Evolutionary conservation across 2,797 vertebrate genomes (phyloP), one percentile per base, ranked within the genome.

Genomic region (Sebastes taczanowskii): DNA sequence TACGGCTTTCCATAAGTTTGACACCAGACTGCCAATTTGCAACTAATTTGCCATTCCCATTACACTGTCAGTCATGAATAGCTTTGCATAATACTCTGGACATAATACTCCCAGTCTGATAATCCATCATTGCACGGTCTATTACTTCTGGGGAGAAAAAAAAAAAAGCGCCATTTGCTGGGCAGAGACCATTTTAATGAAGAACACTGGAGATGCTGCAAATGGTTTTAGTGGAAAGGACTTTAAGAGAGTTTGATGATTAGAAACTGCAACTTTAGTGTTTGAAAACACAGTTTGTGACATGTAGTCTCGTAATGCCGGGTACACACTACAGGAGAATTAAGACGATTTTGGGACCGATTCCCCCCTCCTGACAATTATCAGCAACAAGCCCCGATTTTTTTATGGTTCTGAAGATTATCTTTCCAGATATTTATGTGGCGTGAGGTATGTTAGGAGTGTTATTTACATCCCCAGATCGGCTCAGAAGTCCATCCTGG

Each of bases 61-160:
- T 72, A 78, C 18, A 32, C 23, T 66, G 79, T 80, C 79, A 78
- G 69, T 84, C 75, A 71, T 13, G 7, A 78, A 77, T 35, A 73
- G 63, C 73, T 81, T 81, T 81, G 83, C 79, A 85, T 86, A 81
- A 86, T 74, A 72, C 72, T 71, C 64, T 67, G 69, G 63, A 78
- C 60, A 80, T 71, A 81, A 74, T 60, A 70, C 65, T 69, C 53
- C 7, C 46, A 35, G 55, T 80, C 34, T 81, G 78, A 77, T 80
- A 82, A 84, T 87, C 86, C 79, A 71, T 91, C 83, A 88, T 65
- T 69, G 77, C 34, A 71, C 0, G 56, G 64, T 74, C 74, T 72
- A 52, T 56, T 84, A 82, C 58, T 46, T 78, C 75, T 64, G 52
- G 42, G n/a, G 8, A 18, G 53, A n/a, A 22, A 63, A 34, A 77